Conservation (phyloP, 92 coral and sea anemone genomes). For the Parazoanthus atlanticus region DNA sequence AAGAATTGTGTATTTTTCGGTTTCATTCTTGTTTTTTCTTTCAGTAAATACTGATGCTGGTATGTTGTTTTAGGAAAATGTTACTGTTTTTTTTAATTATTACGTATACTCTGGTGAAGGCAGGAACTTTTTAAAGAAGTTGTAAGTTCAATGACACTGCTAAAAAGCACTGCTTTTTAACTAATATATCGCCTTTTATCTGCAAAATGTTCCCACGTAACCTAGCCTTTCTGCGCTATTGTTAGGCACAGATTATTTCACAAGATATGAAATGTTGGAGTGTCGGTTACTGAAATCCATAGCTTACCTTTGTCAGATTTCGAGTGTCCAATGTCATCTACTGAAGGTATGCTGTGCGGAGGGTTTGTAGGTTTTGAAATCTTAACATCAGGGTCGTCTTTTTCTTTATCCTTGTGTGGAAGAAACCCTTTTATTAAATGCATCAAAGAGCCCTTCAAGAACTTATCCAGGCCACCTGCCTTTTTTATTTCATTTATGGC, state of each 20-base stretch:
- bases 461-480: constrained; percentile 13
- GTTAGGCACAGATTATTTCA: too few relatives aligned
- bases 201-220: too few relatives aligned
- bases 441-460: constrained; percentile 39
- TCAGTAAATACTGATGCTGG: too few relatives aligned
- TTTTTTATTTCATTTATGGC: constrained; percentile 12
- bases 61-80: too few relatives aligned
- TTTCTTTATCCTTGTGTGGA: constrained; percentile 29
- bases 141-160: too few relatives aligned
- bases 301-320: constrained; percentile 4
- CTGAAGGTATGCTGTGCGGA: not conserved
- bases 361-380: constrained; percentile 13
- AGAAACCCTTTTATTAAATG: constrained; percentile 30
- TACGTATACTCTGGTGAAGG: not conserved
- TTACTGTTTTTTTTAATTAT: too few relatives aligned
- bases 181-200: too few relatives aligned
- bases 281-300: not conserved
- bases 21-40: not conserved
- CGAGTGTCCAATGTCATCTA: constrained; percentile 13
- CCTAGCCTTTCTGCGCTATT: too few relatives aligned
- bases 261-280: not conserved
- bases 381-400: not conserved
- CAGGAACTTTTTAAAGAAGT: too few relatives aligned
- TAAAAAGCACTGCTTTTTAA: too few relatives aligned
- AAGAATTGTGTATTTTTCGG: too few relatives aligned